Evolutionary conservation across 2,888 invertebrate species (phyloP).

Genomic region (Eurytoma californica): DNA sequence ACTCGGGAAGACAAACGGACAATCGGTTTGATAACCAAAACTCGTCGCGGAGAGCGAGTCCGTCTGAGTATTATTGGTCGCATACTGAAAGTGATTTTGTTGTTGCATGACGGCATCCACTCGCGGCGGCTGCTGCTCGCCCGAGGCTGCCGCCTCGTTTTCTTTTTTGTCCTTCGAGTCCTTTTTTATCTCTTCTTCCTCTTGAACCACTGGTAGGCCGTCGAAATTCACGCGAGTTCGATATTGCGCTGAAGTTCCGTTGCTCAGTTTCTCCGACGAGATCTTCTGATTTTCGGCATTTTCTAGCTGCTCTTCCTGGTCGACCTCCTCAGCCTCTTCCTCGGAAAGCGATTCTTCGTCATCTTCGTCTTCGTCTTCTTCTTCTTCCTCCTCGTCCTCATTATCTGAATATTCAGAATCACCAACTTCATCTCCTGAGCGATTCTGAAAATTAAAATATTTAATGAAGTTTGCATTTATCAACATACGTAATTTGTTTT

Average conservation of each 20-base stretch:
- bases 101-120: background rate
- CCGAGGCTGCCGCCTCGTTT: background rate
- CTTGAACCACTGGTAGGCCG: conserved; percentile 86
- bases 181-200: conserved; percentile 77
- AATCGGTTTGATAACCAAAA: conserved; percentile 63
- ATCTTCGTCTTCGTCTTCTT: conserved; percentile 59
- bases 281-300: conserved; percentile 75
- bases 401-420: conserved; percentile 46
- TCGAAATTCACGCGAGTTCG: conserved; percentile 78
- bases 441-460: conserved; percentile 50
- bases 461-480: background rate
- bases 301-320: conserved; percentile 67
- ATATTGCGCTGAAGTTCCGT: conserved; percentile 55
- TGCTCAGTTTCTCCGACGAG: conserved; percentile 75
- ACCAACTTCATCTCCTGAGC: conserved; percentile 55
- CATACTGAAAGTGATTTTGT: conserved; percentile 37
- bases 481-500: too few relatives aligned
- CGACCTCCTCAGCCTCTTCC: conserved; percentile 55
- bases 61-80: background rate
- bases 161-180: conserved; percentile 60
- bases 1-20: conserved; percentile 67
- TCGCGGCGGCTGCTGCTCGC: conserved; percentile 3
- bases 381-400: conserved; percentile 66
- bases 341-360: conserved; percentile 63
- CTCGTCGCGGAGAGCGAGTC: conserved; percentile 59